Evolutionary conservation across 2,797 vertebrate species (phyloP).

Genomic region (Lycodopsis pacificus): DNA sequence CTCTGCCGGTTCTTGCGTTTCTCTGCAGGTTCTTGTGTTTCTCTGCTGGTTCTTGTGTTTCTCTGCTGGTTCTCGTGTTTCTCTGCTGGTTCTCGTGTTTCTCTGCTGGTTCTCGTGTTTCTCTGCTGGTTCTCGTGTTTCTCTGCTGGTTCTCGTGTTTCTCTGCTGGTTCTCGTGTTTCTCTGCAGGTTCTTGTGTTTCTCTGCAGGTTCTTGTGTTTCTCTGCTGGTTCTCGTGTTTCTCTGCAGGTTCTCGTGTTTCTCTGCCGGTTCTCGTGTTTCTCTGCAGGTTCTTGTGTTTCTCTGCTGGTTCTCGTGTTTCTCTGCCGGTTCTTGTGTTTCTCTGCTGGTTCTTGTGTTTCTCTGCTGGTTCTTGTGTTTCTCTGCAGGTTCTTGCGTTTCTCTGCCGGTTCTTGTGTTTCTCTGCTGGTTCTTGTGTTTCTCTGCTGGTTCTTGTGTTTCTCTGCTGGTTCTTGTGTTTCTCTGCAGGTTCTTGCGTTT

Average conservation of each 20-base stretch:
- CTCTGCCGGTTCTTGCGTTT: slow-evolving; percentile 41
- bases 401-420: slow-evolving; percentile 42
- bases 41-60: slow-evolving; percentile 42
- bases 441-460: slow-evolving; percentile 42
- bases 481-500: slow-evolving; percentile 41
- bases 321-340: slow-evolving; percentile 42
- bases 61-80: slow-evolving; percentile 32
- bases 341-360: slow-evolving; percentile 29
- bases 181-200: slow-evolving; percentile 28
- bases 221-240: slow-evolving; percentile 32
- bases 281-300: slow-evolving; percentile 42
- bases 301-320: slow-evolving; percentile 32
- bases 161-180: slow-evolving; percentile 42
- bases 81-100: slow-evolving; percentile 42
- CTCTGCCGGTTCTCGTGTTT: slow-evolving; percentile 32
- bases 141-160: slow-evolving; percentile 32
- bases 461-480: slow-evolving; percentile 29
- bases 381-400: slow-evolving; percentile 28
- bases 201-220: slow-evolving; percentile 42
- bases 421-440: slow-evolving; percentile 29
- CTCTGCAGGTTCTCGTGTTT: slow-evolving; percentile 42
- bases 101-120: slow-evolving; percentile 32
- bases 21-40: slow-evolving; percentile 28
- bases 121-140: slow-evolving; percentile 42
- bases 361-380: slow-evolving; percentile 42